phyloP scores from a whole-genome alignment of 2,113 vertebrate species.

The Pao palembangensis region DNA sequence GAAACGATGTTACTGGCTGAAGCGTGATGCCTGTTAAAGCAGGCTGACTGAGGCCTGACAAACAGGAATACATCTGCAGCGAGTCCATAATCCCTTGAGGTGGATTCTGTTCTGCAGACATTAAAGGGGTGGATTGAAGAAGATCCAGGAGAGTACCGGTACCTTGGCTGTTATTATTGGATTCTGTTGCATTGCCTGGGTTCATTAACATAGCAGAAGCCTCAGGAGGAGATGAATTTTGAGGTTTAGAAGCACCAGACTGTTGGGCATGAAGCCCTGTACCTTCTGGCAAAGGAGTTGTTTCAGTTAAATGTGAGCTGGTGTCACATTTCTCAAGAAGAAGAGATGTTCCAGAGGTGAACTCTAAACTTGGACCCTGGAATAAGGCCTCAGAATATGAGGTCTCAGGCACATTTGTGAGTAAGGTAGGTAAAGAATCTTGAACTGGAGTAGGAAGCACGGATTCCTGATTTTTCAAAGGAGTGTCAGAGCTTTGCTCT shows the following conservation, averaged over 20 bases:
- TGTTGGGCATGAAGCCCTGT: slow-evolving; percentile 33
- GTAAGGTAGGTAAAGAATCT: slow-evolving; percentile 33
- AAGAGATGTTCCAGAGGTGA: slow-evolving; percentile 51
- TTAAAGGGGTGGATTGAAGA: slow-evolving; percentile 46
- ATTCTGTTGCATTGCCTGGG: slow-evolving; percentile 21
- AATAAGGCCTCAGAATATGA: slow-evolving; percentile 44
- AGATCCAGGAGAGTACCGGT: slow-evolving; percentile 30
- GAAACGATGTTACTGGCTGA: slow-evolving; percentile 57
- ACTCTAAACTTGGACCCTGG: slow-evolving; percentile 40
- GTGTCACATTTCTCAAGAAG: slow-evolving; percentile 61
- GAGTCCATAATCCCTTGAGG: slow-evolving; percentile 45
- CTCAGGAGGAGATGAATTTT: slow-evolving; percentile 54
- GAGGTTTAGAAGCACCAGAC: slow-evolving; percentile 39
- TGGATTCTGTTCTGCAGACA: slow-evolving; percentile 42
- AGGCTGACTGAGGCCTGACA: slow-evolving; percentile 49
- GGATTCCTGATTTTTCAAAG: slow-evolving; percentile 25
- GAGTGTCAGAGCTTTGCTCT: slow-evolving; percentile 21
- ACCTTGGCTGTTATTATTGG: slow-evolving; percentile 29
- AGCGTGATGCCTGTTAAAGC: slow-evolving; percentile 60
- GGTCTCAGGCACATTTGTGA: slow-evolving; percentile 47
- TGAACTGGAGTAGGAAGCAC: slow-evolving; percentile 31
- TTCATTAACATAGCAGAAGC: slow-evolving; percentile 54
- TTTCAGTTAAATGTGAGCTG: slow-evolving; percentile 48
- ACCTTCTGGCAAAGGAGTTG: slow-evolving; percentile 54
- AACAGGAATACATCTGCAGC: slow-evolving; percentile 51